A percentile compares a stretch with the other conserved stretches of the same genome.
Evolutionary conservation across 2,888 invertebrate species (phyloP).

Genomic region (Lasioglossum leucozonium): DNA sequence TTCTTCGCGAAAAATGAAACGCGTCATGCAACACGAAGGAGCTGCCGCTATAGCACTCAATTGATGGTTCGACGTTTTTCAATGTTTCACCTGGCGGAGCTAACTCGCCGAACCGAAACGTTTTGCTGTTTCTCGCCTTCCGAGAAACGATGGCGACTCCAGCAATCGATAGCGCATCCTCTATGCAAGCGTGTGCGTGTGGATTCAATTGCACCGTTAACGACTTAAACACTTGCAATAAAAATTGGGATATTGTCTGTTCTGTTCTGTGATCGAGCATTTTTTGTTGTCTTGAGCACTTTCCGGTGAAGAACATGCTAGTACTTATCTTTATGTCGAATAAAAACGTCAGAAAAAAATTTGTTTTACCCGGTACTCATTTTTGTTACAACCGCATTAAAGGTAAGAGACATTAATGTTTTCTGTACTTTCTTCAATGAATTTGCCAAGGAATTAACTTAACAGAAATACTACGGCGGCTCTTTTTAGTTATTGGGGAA

Average conservation of each 20-base stretch:
- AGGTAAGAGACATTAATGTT: too few species aligned
- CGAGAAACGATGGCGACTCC: neutral
- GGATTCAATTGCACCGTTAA: neutral
- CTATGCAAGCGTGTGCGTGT: neutral
- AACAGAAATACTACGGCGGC: neutral
- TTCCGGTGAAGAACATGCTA: neutral
- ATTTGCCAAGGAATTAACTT: neutral
- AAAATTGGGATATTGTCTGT: neutral
- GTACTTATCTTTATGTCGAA: neutral
- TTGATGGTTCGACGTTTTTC: conserved; percentile 43
- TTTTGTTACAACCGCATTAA: too few species aligned
- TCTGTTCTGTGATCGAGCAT: neutral
- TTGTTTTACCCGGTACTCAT: too few species aligned
- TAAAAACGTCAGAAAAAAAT: too few species aligned
- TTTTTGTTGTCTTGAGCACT: too few species aligned
- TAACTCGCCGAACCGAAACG: neutral
- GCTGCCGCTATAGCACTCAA: conserved; percentile 2
- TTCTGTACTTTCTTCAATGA: neutral
- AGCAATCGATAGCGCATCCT: neutral
- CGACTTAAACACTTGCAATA: neutral
- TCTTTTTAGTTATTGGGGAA: neutral
- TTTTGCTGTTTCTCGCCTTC: neutral
- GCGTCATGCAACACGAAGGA: conserved; percentile 28
- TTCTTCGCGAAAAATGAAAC: conserved; percentile 47
- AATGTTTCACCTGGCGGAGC: conserved; percentile 11